These are phyloP conservation scores for Sesia apiformis DNA, from an alignment of 2,888 invertebrate genomes.

Conservation along the genomic window DNA sequence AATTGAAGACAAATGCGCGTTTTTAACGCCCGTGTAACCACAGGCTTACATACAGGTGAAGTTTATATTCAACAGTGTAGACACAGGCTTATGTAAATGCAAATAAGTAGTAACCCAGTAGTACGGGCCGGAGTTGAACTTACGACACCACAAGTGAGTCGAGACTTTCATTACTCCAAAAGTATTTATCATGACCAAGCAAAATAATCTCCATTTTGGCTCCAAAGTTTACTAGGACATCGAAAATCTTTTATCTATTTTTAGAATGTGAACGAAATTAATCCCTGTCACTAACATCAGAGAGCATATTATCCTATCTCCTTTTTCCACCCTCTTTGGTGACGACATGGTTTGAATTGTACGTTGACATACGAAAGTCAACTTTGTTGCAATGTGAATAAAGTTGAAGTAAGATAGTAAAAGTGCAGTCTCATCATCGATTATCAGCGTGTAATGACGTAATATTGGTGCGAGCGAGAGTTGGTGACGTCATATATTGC, in stretches of 20 bases:
- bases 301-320: not conserved
- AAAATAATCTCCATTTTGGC: not conserved
- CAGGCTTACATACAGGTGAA: too few relatives aligned
- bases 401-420: not conserved
- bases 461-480: constrained; percentile 17
- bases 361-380: not conserved
- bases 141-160: too few relatives aligned
- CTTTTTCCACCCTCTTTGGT: not conserved
- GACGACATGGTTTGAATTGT: not conserved
- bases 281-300: not conserved
- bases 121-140: too few relatives aligned
- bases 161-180: too few relatives aligned
- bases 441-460: constrained; percentile 13
- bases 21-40: too few relatives aligned
- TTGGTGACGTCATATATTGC: constrained; percentile 27
- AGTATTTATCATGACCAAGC: too few relatives aligned
- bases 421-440: not conserved
- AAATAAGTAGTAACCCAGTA: too few relatives aligned
- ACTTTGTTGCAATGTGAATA: not conserved
- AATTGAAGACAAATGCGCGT: too few relatives aligned
- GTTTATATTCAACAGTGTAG: too few relatives aligned
- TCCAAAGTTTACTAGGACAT: constrained; percentile 1
- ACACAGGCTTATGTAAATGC: too few relatives aligned
- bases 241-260: constrained; percentile 5
- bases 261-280: not conserved